Percentiles rank a stretch among this genome's conserved stretches.
These are phyloP conservation scores for Capreolus pygargus DNA, from an alignment of 2,113 vertebrate genomes.

Conservation along the genomic window DNA sequence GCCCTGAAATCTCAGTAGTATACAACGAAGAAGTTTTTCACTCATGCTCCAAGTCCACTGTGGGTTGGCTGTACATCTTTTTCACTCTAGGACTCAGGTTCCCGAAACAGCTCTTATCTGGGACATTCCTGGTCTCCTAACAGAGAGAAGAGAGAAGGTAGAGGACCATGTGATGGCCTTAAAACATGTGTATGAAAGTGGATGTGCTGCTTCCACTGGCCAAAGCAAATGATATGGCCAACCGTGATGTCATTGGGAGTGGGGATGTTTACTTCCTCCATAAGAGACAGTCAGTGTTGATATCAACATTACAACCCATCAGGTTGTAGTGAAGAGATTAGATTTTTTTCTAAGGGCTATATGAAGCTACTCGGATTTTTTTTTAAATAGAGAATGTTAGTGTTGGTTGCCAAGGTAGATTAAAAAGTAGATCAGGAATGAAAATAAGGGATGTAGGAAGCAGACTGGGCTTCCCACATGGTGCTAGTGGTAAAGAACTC, in stretches of 20 bases:
- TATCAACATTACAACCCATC: background rate
- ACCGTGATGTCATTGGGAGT: background rate
- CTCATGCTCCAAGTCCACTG: fast-evolving
- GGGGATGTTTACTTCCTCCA: background rate
- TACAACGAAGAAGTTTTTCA: background rate
- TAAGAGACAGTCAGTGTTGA: background rate
- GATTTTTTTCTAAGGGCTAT: background rate
- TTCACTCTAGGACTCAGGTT: background rate
- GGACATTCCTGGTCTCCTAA: background rate
- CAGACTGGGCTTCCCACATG: background rate
- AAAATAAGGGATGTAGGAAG: background rate
- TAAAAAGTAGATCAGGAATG: background rate
- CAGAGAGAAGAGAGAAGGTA: background rate
- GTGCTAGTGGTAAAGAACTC: background rate
- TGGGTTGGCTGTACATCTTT: background rate
- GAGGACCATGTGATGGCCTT: background rate
- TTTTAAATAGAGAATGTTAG: background rate
- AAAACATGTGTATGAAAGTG: background rate
- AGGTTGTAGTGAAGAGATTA: background rate
- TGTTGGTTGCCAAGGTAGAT: background rate
- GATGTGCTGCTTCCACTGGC: background rate
- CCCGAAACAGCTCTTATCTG: background rate
- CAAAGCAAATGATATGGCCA: background rate
- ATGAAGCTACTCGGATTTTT: background rate
- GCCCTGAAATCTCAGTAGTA: background rate